Base-by-base conservation (phyloP, 2,113 vertebrate species). In the Litocranius walleri region DNA sequence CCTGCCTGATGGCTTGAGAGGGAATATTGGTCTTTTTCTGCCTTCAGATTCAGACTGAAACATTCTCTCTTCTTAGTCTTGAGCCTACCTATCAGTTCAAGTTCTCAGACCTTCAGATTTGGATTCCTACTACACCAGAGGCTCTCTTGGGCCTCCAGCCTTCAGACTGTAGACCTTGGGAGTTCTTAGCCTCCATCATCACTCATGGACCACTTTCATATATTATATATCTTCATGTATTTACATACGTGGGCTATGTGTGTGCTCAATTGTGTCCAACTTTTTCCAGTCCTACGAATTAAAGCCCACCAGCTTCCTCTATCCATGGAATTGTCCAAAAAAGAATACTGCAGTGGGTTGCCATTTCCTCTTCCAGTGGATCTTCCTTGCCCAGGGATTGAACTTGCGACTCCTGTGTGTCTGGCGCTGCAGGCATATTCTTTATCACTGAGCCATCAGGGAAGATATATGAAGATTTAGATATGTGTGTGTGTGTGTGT, bases 401-500 rank as follows among this genome's bases (percentile, higher is more conserved):
- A 77, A 77, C 36, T 77, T 1, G 0, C 1, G 0, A 77, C 36
- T 43, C 6, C 71, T 77, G 36, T 77, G 71, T 77, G 23, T 77
- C 36, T 14, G 21, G 12, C 23, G 43, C 23, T 77, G 23, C 23
- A 40, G 21, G 21, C 3, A 6, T 21, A 74, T 74, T 77, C 11
- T 77, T 77, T 77, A 77, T 23, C 71, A 77, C 71, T 77, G 23
- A 27, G 21, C 23, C 12, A 77, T 77, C 36, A 27, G 36, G 71
- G 21, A 43, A 77, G 23, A 27, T 27, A 77, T 43, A 43, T 77
- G 12, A 74, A 74, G 71, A 77, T 43, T 77, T 77, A 43, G 36
- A 27, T 43, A 1, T 14, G 23, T 23, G 2, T 17, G 16, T 12
- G 17, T 36, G 12, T 61, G 5, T 62, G 0, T 33, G 1, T 45